A percentile compares a stretch with the other conserved stretches of the same genome.
Evolutionary conservation across 1,140 invertebrate species (phyloP).

Genomic region (Drosophila asahinai): DNA sequence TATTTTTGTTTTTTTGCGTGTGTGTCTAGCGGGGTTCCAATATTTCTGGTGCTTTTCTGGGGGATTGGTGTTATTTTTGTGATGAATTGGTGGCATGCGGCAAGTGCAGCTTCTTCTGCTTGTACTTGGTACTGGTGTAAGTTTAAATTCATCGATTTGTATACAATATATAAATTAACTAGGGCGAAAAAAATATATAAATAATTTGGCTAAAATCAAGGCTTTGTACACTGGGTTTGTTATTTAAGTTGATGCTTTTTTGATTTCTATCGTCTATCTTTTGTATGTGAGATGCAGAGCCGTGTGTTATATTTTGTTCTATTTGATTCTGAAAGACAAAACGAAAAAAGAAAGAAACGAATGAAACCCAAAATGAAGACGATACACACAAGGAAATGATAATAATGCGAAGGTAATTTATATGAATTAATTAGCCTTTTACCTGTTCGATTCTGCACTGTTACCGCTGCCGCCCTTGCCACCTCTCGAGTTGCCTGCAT

Average conservation of each 20-base stretch:
- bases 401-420: constrained; percentile 35
- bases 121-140: constrained; percentile 34
- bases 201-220: constrained; percentile 71
- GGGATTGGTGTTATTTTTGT: constrained; percentile 19
- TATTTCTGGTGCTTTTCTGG: constrained; percentile 22
- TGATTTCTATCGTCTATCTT: constrained; percentile 32
- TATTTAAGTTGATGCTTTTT: constrained; percentile 38
- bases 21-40: constrained; percentile 49
- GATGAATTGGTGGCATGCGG: constrained; percentile 55
- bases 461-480: constrained; percentile 53
- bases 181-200: constrained; percentile 63
- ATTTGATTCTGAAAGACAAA: constrained; percentile 77
- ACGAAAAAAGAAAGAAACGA: constrained; percentile 53
- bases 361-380: constrained; percentile 64
- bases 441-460: constrained; percentile 76
- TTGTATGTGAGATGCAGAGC: constrained; percentile 64
- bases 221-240: constrained; percentile 72
- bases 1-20: constrained; percentile 48
- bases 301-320: constrained; percentile 62
- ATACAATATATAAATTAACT: constrained; percentile 47
- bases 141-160: constrained; percentile 51
- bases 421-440: constrained; percentile 16
- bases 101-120: constrained; percentile 63
- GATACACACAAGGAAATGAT: constrained; percentile 45
- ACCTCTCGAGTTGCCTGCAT: constrained; percentile 64